Base-by-base conservation (phyloP, 92 coral and sea anemone species). In the Montipora capitata region DNA sequence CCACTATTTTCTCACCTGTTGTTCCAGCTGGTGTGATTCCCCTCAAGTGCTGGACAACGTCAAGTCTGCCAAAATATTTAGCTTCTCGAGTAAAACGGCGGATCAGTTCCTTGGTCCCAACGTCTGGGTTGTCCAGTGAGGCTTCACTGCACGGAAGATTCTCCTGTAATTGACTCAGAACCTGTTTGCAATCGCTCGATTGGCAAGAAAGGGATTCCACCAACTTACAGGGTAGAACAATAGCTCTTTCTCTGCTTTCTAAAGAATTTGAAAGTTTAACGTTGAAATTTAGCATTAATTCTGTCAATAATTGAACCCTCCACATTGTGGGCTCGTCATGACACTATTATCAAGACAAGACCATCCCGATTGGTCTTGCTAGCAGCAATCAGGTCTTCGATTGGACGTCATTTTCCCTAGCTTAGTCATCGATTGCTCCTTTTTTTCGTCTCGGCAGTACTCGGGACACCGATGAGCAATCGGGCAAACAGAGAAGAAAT, bases 11-110 rank as follows among this genome's bases (percentile, higher is more conserved):
- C 76, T 49, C 41, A 85, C 89, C 89, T 2, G 89, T 85, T 27
- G 79, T 85, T 62, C 83, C 89, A 76, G 82, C 68, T 0, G 89
- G 89, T 20, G 68, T 12, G 2, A 27, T 59, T 39, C 44, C 67
- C 44, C 83, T 75, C 54, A 76, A 67, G 59, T 64, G 74, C 51
- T 39, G n/a, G 10, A 76, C 72, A 10, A 65, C 59, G 41, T 63
- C 83, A 18, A 15, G 18, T 18, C 62, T 63, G 49, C 62, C 48
- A 14, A 16, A 2, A 10, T 20, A 3, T 13, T 59, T 62, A 40
- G 67, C 52, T 9, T 43, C 38, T 38, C 16, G 41, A 16, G 74
- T 43, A 16, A 63, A 4, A 11, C 65, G 11, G n/a, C 89, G 73
- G 40, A 68, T 66, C 67, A 35, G 59, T 7, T 40, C 74, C 43